These are phyloP conservation scores for Caradrina clavipalpis DNA, from an alignment of 2,888 invertebrate species.

Conservation along the genomic window DNA sequence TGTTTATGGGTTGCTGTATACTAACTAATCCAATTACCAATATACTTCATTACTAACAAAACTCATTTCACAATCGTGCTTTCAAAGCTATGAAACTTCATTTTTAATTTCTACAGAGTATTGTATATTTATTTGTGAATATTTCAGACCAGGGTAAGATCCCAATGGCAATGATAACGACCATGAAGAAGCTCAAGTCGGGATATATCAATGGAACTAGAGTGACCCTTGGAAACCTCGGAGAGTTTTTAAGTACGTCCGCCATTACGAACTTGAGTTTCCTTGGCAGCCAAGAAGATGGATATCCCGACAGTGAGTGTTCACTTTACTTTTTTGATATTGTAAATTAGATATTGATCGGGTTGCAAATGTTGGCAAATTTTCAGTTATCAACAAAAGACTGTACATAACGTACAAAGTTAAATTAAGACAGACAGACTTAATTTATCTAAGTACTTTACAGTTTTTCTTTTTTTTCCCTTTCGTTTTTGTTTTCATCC, in stretches of 20 bases:
- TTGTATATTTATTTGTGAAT: not conserved
- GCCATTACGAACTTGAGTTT: conserved; percentile 99
- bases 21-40: conserved; percentile 6
- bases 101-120: not conserved
- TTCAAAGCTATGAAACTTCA: conserved; percentile 32
- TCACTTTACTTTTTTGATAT: not conserved
- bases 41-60: conserved; percentile 38
- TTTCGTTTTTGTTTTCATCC: too few species aligned
- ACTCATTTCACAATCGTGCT: conserved; percentile 36
- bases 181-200: conserved; percentile 99
- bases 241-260: conserved; percentile 98
- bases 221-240: conserved; percentile 98
- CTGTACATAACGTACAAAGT: too few species aligned
- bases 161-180: conserved; percentile 98
- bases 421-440: too few species aligned
- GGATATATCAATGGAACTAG: conserved; percentile 99
- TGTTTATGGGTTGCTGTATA: conserved; percentile 23
- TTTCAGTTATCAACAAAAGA: too few species aligned
- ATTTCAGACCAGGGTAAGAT: conserved; percentile 96
- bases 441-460: too few species aligned
- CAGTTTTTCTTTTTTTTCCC: too few species aligned
- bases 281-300: conserved; percentile 97
- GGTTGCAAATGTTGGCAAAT: too few species aligned
- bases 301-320: conserved; percentile 95
- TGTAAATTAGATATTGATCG: not conserved